These are phyloP conservation scores for Choloepus didactylus DNA, from an alignment of 2,797 vertebrate species.

Conservation along the genomic window DNA sequence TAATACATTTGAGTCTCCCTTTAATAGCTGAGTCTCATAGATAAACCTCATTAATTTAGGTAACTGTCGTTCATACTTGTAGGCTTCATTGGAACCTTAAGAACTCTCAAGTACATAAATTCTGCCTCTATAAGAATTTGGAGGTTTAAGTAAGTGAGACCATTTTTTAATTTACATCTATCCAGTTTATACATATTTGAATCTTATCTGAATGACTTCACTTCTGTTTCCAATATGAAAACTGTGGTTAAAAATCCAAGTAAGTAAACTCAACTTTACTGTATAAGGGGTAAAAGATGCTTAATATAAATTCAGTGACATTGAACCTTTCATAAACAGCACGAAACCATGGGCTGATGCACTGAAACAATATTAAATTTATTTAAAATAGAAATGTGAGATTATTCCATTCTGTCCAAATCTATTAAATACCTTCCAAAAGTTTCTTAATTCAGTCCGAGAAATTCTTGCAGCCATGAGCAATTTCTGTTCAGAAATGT, in stretches of 20 bases:
- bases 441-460: conserved; percentile 83
- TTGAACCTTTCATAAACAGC: neutral
- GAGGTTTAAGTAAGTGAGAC: conserved; percentile 59
- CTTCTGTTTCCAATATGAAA: conserved; percentile 86
- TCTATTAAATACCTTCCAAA: conserved; percentile 84
- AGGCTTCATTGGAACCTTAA: conserved; percentile 39
- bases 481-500: conserved; percentile 71
- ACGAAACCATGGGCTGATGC: conserved; percentile 63
- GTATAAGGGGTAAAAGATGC: conserved; percentile 69
- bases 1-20: conserved; percentile 60
- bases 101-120: conserved; percentile 67
- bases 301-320: conserved; percentile 32
- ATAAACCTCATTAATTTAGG: conserved; percentile 28
- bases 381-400: conserved; percentile 84
- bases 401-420: conserved; percentile 84
- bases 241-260: conserved; percentile 79
- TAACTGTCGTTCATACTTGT: conserved; percentile 47
- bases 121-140: conserved; percentile 44
- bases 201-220: conserved; percentile 44
- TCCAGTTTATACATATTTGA: conserved; percentile 64
- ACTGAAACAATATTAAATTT: conserved; percentile 81
- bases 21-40: conserved; percentile 16
- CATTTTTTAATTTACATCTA: conserved; percentile 81
- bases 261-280: conserved; percentile 64
- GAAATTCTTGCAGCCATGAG: conserved; percentile 78